Evolutionary conservation across 2,797 vertebrate species (phyloP).

Genomic region (Diglossa cyanea): DNA sequence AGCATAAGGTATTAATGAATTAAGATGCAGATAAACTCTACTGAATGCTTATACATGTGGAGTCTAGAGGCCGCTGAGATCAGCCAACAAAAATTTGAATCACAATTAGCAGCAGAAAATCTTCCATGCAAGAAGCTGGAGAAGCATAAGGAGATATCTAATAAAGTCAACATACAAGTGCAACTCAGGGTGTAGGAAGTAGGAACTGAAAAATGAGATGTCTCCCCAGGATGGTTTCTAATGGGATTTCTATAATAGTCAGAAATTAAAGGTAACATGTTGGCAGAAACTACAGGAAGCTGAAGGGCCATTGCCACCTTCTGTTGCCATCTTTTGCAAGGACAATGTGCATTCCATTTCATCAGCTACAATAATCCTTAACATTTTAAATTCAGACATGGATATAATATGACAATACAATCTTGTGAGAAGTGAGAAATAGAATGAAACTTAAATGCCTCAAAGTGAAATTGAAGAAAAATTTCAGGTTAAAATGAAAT

Average conservation of each 20-base stretch:
- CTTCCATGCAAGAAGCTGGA: background rate
- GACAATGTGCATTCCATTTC: background rate
- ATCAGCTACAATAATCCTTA: background rate
- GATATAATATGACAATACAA: background rate
- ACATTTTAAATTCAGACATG: background rate
- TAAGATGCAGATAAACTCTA: background rate
- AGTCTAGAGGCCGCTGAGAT: background rate
- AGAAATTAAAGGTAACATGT: background rate
- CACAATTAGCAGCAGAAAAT: background rate
- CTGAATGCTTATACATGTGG: background rate
- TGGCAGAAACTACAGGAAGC: background rate
- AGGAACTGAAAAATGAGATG: background rate
- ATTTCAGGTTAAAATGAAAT: slow-evolving; percentile 8
- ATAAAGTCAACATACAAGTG: background rate
- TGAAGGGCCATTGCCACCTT: background rate
- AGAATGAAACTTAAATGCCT: background rate
- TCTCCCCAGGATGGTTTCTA: background rate
- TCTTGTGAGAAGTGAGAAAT: background rate
- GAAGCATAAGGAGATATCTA: background rate
- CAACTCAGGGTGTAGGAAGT: background rate
- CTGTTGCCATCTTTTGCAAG: background rate
- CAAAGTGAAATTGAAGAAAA: slow-evolving; percentile 21
- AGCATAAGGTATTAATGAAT: background rate
- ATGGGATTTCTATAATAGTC: background rate
- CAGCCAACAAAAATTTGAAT: background rate